phyloP scores from a whole-genome alignment of 1,140 invertebrate genomes.

The Saccostrea cuccullata region DNA sequence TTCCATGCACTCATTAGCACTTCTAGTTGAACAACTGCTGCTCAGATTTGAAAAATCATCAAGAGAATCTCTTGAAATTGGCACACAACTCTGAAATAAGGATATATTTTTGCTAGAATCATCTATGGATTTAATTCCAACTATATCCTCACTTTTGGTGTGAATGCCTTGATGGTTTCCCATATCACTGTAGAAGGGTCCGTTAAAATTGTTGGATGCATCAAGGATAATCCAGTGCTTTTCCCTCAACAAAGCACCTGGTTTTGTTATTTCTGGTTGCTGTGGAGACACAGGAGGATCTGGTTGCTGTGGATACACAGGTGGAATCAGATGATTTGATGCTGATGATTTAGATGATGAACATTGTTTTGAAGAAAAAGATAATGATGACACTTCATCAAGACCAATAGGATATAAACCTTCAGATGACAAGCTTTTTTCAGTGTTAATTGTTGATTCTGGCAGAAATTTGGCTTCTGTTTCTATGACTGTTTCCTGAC shows the following conservation, averaged over 20 bases:
- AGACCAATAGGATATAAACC: background rate
- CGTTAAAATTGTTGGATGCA: background rate
- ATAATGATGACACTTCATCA: background rate
- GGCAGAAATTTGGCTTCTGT: background rate
- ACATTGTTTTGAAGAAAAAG: background rate
- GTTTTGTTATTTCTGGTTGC: background rate
- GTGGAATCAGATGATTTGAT: background rate
- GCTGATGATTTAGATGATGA: background rate
- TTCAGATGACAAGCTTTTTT: background rate
- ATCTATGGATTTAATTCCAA: conserved; percentile 34
- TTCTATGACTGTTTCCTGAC: background rate
- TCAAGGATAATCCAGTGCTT: background rate
- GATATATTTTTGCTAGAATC: background rate
- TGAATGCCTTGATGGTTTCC: background rate
- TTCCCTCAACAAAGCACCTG: background rate
- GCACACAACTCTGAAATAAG: background rate
- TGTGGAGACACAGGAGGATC: background rate
- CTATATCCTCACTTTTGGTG: background rate
- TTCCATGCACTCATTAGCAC: background rate
- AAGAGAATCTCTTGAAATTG: background rate
- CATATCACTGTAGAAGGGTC: background rate
- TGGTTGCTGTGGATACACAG: background rate
- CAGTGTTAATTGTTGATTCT: background rate
- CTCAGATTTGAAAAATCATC: background rate
- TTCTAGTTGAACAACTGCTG: background rate